Evolutionary conservation across 1,140 invertebrate species (phyloP), one percentile per base, ranked within the genome.

Genomic region (Octopus sinensis): DNA sequence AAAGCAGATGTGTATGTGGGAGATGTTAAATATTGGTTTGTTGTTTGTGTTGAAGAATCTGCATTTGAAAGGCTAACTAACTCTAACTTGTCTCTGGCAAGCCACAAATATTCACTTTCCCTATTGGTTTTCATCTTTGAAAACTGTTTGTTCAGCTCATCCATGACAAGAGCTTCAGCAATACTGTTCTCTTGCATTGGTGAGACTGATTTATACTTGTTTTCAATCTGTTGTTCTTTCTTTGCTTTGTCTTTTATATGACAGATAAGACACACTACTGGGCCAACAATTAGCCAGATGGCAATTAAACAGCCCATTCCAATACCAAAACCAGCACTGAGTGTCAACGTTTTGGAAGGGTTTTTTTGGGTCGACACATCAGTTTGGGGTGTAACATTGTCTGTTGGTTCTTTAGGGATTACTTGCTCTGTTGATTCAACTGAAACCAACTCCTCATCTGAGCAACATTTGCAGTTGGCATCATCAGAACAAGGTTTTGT

Each of bases 241-340:
- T 83, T 71, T 5, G 78, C 76, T 43, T 84, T 82, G 71, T 85
- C 83, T 71, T 83, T 75, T 23, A 86, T 83, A 76, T 86, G 84
- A 79, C 85, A 87, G 73, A 88, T 53, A n/a, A 90, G 79, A 56
- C 89, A 90, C 5, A 88, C 12, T 6, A 87, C 75, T 71, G 89
- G 89, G 23, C 86, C 87, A 7, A 89, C 76, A 30, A 90, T 83
- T 9, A 90, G 81, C 76, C 82, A 84, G 52, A 85, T 82, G 0
- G 82, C 87, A 4, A 88, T 82, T 17, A 90, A 56, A 9, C 81
- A 81, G 6, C 85, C 88, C 3, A 86, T 80, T 4, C 86, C 84
- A 4, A 90, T 86, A 12, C 87, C 89, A 54, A 87, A 85, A 2
- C 83, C 84, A 4, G 83, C 81, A 13, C 83, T 83, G 9, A 80